These are phyloP conservation scores for Hirundo rustica DNA, from an alignment of 2,797 vertebrate genomes.

Conservation along the genomic window DNA sequence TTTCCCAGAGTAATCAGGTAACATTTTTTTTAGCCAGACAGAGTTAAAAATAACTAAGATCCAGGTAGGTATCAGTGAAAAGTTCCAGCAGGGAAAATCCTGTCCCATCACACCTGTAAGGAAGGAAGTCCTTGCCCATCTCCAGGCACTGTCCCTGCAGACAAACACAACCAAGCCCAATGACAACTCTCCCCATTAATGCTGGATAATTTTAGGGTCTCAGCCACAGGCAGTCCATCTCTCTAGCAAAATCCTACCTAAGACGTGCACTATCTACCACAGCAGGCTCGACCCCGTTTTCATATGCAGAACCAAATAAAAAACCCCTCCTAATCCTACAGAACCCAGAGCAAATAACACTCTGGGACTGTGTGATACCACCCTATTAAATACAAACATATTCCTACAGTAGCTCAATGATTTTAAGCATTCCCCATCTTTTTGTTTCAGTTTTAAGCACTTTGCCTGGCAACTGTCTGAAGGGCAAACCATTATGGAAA, in stretches of 20 bases:
- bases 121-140: background rate
- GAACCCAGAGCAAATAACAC: slow-evolving; percentile 17
- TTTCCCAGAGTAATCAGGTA: background rate
- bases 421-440: slow-evolving; percentile 48
- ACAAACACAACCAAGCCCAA: background rate
- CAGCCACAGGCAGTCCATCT: background rate
- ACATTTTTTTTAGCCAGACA: background rate
- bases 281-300: slow-evolving; percentile 31
- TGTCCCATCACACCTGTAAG: background rate
- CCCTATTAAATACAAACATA: slow-evolving; percentile 32
- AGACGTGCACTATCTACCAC: slow-evolving; percentile 17
- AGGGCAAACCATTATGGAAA: slow-evolving; percentile 54
- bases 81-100: background rate
- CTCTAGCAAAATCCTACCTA: slow-evolving; percentile 7
- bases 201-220: background rate
- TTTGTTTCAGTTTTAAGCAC: slow-evolving; percentile 37
- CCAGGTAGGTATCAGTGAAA: background rate
- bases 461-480: slow-evolving; percentile 57
- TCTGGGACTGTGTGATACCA: slow-evolving; percentile 1
- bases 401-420: slow-evolving; percentile 1
- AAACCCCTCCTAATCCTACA: background rate
- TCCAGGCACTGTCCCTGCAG: background rate
- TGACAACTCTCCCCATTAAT: background rate
- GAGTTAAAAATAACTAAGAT: slow-evolving; percentile 1
- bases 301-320: background rate